Conservation (phyloP, 2,888 invertebrate genomes). For the Drosophila basisetae region DNA sequence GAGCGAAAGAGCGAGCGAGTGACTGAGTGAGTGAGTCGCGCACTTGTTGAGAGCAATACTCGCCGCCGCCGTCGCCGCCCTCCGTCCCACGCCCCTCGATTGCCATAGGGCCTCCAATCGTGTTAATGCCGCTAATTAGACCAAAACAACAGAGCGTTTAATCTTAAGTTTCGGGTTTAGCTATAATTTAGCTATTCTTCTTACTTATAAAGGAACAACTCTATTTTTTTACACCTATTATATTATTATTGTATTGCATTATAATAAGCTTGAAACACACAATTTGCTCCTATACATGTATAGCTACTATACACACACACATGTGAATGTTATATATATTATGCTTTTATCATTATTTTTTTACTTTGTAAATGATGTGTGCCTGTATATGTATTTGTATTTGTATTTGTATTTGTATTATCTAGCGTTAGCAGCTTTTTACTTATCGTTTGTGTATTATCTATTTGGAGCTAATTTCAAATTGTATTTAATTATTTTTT, state of each 20-base stretch:
- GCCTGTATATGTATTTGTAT: constrained; percentile 35
- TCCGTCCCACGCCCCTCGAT: constrained; percentile 25
- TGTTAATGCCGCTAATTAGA: constrained; percentile 66
- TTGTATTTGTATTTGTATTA: constrained; percentile 26
- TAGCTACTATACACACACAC: constrained; percentile 6
- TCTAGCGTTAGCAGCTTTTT: constrained; percentile 7
- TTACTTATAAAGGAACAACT: constrained; percentile 3
- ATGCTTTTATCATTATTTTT: constrained; percentile 13
- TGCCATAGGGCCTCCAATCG: constrained; percentile 55
- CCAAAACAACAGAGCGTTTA: constrained; percentile 73
- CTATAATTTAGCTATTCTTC: constrained; percentile 37
- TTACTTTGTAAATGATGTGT: constrained; percentile 40
- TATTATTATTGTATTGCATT: constrained; percentile 7
- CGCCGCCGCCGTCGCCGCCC: too few species aligned
- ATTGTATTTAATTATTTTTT: constrained; percentile 24
- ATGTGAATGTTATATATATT: constrained; percentile 18
- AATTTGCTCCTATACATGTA: constrained; percentile 22
- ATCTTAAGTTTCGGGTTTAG: constrained; percentile 68
- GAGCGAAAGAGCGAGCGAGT: not conserved
- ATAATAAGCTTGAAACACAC: constrained; percentile 13
- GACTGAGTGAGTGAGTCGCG: not conserved
- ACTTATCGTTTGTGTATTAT: constrained; percentile 31
- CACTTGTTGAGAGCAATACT: not conserved
- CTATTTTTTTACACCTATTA: not conserved
- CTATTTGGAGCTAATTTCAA: constrained; percentile 12